These are phyloP conservation scores for Natator depressus DNA, from an alignment of 2,113 vertebrate genomes.

Conservation along the genomic window DNA sequence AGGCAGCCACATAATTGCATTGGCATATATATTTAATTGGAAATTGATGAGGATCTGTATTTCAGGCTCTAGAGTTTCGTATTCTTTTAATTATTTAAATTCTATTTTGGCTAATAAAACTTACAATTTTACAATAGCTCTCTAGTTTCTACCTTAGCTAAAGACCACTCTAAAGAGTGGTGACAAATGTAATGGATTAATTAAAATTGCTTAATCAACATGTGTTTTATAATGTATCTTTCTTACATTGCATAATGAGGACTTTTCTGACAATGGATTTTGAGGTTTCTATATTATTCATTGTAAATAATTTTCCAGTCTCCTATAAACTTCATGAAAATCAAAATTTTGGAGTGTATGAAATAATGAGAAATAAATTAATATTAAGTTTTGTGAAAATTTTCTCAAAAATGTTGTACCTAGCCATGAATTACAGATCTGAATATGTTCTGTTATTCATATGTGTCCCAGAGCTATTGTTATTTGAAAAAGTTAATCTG, in stretches of 20 bases:
- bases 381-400: background rate
- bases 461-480: background rate
- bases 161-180: background rate
- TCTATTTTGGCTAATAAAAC: slow-evolving; percentile 1
- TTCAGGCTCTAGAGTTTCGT: background rate
- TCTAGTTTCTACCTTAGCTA: background rate
- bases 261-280: background rate
- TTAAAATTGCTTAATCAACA: background rate
- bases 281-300: background rate
- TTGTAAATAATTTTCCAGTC: background rate
- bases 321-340: background rate
- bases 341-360: background rate
- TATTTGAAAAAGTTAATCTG: background rate
- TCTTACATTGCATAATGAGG: background rate
- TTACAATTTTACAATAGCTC: background rate
- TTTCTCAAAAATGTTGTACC: background rate
- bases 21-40: background rate
- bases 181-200: background rate
- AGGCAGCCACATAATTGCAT: background rate
- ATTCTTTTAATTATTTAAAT: slow-evolving; percentile 27
- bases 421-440: background rate
- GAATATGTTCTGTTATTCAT: background rate
- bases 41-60: background rate
- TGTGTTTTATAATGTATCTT: background rate
- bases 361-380: background rate